Base-by-base conservation (phyloP, 1,140 invertebrate species). In the Lineus longissimus region DNA sequence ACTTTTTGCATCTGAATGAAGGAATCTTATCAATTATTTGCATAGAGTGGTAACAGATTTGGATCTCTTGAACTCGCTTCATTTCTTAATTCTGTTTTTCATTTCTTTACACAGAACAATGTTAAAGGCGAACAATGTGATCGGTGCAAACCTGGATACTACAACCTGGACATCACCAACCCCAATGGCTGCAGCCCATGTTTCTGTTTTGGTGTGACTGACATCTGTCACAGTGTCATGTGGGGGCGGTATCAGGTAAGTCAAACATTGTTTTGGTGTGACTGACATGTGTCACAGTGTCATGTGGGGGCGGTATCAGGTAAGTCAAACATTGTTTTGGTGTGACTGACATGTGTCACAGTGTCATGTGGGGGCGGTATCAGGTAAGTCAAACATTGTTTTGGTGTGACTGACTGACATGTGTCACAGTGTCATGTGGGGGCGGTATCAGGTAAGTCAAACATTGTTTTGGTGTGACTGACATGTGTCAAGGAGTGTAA, bases 131-230 rank as follows among this genome's bases (percentile, higher is more conserved):
- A 86, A 64, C 85, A 87, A 7, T 95, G 94, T 82, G 88, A 92
- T 47, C 81, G 82, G 17, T 99, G 96, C 78, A 90, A 90, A 60
- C 71, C 85, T 0, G 95, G 95, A 0, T 90, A 88, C 80, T 98
- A 91, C 78, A 89, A 91, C 45, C 82, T 98, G 59, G 86, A 87
- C 30, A 81, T 78, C 22, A 84, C 87, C 0, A 91, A 96, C 78
- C 82, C 87, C 0, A 85, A 89, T 19, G 96, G 96, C 2, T 99
- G 97, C 76, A 81, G 87, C 0, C 79, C 86, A 11, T 98, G 96
- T 80, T 96, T 91, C 83, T 99, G 96, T 81, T 97, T 94, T 25
- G 94, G 92, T 30, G 85, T 94, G 2, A 89, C 89, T 1, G 82
- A 84, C 23, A 78, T 85, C 22, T 98, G 96, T 73, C 65, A 70